Evolutionary conservation across 2,797 vertebrate species (phyloP).

Genomic region (Xenopus petersii): DNA sequence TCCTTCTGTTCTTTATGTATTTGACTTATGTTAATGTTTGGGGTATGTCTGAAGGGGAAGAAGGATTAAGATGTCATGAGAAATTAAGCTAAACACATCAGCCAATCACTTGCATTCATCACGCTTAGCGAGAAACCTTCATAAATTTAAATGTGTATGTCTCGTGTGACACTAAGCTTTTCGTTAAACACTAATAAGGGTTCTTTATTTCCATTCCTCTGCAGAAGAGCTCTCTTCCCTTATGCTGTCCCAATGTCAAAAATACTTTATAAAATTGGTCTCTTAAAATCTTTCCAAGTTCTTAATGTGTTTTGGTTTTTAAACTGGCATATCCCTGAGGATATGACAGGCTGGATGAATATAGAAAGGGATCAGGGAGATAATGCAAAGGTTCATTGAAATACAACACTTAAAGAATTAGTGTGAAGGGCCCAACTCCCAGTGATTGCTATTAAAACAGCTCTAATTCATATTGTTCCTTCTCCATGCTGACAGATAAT

Average conservation of each 20-base stretch:
- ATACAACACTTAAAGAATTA: conserved; percentile 27
- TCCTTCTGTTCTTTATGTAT: conserved; percentile 22
- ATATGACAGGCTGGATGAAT: conserved; percentile 28
- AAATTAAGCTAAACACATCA: conserved; percentile 46
- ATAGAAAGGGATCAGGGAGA: conserved; percentile 27
- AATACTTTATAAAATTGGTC: conserved; percentile 39
- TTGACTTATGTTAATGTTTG: conserved; percentile 35
- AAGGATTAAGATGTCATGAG: conserved; percentile 49
- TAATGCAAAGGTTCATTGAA: conserved; percentile 27
- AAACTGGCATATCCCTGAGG: conserved; percentile 27
- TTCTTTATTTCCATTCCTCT: conserved; percentile 44
- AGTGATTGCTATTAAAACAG: conserved; percentile 8
- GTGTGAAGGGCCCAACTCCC: conserved; percentile 9
- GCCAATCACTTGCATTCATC: conserved; percentile 45
- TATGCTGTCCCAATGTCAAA: conserved; percentile 36
- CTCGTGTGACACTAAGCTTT: conserved; percentile 44
- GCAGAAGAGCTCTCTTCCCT: conserved; percentile 35
- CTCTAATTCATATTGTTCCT: conserved; percentile 11
- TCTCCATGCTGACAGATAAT: neutral
- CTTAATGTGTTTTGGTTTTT: conserved; percentile 42
- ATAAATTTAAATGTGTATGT: conserved; percentile 40
- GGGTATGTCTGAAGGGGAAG: conserved; percentile 29
- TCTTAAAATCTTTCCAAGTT: conserved; percentile 42
- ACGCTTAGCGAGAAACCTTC: conserved; percentile 42
- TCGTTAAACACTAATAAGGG: conserved; percentile 46